These are phyloP conservation scores for Eidolon helvum DNA, from an alignment of 2,113 vertebrate species.

Conservation along the genomic window DNA sequence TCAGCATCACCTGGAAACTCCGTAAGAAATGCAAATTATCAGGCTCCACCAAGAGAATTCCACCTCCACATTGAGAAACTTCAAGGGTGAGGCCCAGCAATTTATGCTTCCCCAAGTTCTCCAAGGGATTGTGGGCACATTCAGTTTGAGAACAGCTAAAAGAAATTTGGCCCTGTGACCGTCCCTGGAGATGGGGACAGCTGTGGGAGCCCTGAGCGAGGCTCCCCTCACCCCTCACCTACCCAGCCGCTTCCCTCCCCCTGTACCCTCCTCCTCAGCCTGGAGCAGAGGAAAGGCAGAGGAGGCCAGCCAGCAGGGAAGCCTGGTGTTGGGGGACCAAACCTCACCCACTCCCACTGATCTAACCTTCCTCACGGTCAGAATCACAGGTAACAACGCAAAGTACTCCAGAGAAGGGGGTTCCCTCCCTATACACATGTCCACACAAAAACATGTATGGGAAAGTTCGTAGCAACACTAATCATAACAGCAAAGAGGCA, in stretches of 20 bases:
- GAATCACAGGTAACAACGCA: neutral
- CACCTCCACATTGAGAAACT: neutral
- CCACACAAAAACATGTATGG: neutral
- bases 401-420: neutral
- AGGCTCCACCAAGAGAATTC: neutral
- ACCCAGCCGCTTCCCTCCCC: neutral
- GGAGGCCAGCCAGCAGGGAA: neutral
- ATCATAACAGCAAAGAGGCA: neutral
- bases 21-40: neutral
- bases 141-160: neutral
- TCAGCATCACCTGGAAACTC: neutral
- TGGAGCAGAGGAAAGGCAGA: neutral
- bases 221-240: neutral
- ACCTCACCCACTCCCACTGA: neutral
- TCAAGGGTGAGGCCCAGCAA: neutral
- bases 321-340: neutral
- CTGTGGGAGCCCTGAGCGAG: accelerated
- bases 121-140: neutral
- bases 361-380: neutral
- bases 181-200: too few species aligned
- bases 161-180: neutral
- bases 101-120: neutral
- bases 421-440: neutral
- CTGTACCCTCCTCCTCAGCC: neutral
- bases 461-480: neutral